Evolutionary conservation across 2,113 vertebrate genomes (phyloP).

Genomic region (Mugil cephalus): DNA sequence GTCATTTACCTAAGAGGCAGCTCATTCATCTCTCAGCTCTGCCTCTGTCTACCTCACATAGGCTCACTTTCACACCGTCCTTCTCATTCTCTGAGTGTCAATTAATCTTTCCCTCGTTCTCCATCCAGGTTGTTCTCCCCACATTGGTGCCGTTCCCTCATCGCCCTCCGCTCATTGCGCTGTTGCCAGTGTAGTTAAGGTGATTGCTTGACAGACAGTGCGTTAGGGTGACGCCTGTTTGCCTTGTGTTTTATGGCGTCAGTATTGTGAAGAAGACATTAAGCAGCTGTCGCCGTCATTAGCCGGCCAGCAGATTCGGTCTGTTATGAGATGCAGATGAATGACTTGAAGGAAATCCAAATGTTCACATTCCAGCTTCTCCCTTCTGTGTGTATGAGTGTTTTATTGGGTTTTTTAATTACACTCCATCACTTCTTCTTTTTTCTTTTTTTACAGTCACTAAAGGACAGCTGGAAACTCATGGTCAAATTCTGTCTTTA

Average conservation of each 20-base stretch:
- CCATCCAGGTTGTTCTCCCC: conserved; percentile 35
- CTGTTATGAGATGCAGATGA: conserved; percentile 73
- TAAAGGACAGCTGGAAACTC: conserved; percentile 19
- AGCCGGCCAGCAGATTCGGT: conserved; percentile 64
- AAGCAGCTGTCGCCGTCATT: conserved; percentile 79
- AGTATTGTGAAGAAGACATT: conserved; percentile 78
- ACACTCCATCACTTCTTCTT: conserved; percentile 32
- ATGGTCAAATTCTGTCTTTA: neutral
- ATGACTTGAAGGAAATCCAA: conserved; percentile 77
- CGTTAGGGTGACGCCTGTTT: conserved; percentile 77
- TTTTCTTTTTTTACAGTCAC: conserved; percentile 1
- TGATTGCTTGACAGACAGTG: conserved; percentile 76
- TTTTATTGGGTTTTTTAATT: conserved; percentile 67
- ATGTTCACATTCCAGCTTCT: conserved; percentile 58
- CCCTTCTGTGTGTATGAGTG: conserved; percentile 38
- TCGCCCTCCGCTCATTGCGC: conserved; percentile 40
- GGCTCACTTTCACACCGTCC: conserved; percentile 56
- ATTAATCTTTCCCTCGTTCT: conserved; percentile 68
- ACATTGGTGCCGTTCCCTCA: conserved; percentile 37
- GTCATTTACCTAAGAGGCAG: conserved; percentile 71
- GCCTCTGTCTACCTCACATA: conserved; percentile 36
- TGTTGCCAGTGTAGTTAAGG: conserved; percentile 74
- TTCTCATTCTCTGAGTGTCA: conserved; percentile 68
- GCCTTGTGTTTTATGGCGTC: conserved; percentile 79
- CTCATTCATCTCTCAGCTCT: conserved; percentile 59